Evolutionary conservation across 1,140 invertebrate genomes (phyloP).

Genomic region (Lamellibrachia luymesi): DNA sequence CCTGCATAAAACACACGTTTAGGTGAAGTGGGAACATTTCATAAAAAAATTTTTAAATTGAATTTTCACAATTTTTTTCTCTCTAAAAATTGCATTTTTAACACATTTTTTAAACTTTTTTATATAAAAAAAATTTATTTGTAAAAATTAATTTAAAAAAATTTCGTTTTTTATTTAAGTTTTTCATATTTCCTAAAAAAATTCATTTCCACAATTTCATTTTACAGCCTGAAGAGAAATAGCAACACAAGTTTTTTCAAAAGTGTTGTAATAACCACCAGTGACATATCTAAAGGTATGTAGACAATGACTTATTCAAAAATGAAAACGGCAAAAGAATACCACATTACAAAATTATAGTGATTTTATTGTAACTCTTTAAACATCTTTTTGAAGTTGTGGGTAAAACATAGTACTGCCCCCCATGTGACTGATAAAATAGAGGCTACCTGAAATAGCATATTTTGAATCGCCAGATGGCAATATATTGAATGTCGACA

Average conservation of each 20-base stretch:
- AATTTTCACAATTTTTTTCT: background rate
- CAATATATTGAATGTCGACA: background rate
- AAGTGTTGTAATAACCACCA: background rate
- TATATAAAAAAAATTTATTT: background rate
- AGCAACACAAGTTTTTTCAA: background rate
- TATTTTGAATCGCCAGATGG: background rate
- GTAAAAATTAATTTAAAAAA: background rate
- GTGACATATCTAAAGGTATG: background rate
- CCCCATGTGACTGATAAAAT: background rate
- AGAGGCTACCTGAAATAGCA: background rate
- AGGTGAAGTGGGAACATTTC: background rate
- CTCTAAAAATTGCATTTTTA: background rate
- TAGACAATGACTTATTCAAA: background rate
- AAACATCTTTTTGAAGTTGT: background rate
- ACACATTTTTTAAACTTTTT: background rate
- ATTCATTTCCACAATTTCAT: too few species aligned
- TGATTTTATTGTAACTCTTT: background rate
- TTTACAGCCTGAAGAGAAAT: background rate
- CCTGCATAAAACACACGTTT: slow-evolving; percentile 30
- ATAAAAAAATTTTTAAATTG: background rate
- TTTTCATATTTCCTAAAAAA: background rate
- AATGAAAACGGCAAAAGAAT: too few species aligned
- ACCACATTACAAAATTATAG: too few species aligned
- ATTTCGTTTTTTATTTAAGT: background rate
- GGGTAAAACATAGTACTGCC: background rate